Evolutionary conservation across 2,888 invertebrate genomes (phyloP), one percentile per base, ranked within the genome.

Genomic region (Caenorhabditis plicata): DNA sequence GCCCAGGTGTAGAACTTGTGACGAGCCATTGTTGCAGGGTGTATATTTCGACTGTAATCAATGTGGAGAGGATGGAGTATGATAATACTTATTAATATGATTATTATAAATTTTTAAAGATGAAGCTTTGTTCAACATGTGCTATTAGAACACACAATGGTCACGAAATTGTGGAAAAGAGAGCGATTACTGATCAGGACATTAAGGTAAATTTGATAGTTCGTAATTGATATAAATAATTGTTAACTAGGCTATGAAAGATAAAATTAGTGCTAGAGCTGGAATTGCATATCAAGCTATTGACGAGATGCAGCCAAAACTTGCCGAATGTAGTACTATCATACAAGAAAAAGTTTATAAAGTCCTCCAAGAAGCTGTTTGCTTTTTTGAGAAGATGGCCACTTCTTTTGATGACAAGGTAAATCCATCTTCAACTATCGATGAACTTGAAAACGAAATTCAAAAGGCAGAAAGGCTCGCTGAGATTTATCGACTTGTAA

Each of bases 141-240:
- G 60, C 56, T 0, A 54, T 67, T 17, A 57, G 67, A 15, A n/a
- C 39, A n/a, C 67, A 67, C 33, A 67, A 67, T 22, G 67, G 67
- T 9, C 67, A 67, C 22, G 20, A 27, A 3, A 36, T 67, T 4
- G 49, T 42, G 1, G 67, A 67, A 31, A 50, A 42, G 19, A 47
- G 49, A 43, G 47, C 54, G 15, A 32, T 58, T 2, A 40, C 47
- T 3, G 44, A 52, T 15, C 19, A 42, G 4, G 58, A 58, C n/a
- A 22, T 42, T 7, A 45, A 35, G 27, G n/a, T n/a, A 11, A 31
- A 31, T 31, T 31, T 31, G 11, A 11, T 13, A 9, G 31, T 9
- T 31, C 13, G 9, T 31, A 13, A 13, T 9, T 11, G 13, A 31
- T 11, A 31, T 31, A 13, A 31, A 31, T 31, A n/a, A n/a, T n/a